Percentiles rank a stretch among this genome's conserved stretches.
Evolutionary conservation across 2,888 invertebrate genomes (phyloP).

Genomic region (Protonemura montana): DNA sequence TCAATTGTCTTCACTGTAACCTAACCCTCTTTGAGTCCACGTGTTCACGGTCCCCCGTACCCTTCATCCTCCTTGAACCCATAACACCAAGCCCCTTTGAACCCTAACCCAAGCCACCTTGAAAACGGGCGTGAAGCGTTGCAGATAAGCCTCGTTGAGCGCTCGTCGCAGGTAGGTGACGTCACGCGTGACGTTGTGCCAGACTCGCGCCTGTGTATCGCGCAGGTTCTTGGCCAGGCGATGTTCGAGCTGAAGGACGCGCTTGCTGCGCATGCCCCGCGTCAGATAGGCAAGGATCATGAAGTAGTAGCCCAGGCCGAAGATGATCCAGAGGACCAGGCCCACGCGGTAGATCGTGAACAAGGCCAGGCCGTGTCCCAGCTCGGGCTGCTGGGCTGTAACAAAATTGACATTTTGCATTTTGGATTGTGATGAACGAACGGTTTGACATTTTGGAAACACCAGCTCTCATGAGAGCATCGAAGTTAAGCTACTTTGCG

Average conservation of each 20-base stretch:
- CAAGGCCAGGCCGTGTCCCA: conserved; percentile 39
- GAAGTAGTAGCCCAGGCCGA: conserved; percentile 88
- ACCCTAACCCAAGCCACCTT: conserved; percentile 59
- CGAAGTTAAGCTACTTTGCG: no score
- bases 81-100: no score
- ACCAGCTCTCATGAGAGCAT: no score
- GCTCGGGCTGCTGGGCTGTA: conserved; percentile 49
- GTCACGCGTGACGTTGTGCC: conserved; percentile 79
- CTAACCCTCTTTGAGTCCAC: no score
- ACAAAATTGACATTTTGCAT: no score
- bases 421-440: no score
- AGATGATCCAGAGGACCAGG: conserved; percentile 87
- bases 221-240: conserved; percentile 79
- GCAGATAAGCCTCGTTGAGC: conserved; percentile 81
- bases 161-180: conserved; percentile 75
- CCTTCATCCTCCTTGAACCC: no score
- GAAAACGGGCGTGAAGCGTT: conserved; percentile 71
- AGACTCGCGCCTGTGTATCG: conserved; percentile 78
- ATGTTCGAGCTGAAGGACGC: conserved; percentile 76
- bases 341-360: conserved; percentile 81
- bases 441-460: no score
- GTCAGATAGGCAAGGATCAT: conserved; percentile 90
- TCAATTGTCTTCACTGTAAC: no score
- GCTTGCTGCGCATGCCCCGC: conserved; percentile 77
- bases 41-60: no score